A percentile compares a stretch with the other conserved stretches of the same genome.
These are phyloP conservation scores for Ganaspis brasiliensis DNA, from an alignment of 2,888 invertebrate species.

Conservation along the genomic window DNA sequence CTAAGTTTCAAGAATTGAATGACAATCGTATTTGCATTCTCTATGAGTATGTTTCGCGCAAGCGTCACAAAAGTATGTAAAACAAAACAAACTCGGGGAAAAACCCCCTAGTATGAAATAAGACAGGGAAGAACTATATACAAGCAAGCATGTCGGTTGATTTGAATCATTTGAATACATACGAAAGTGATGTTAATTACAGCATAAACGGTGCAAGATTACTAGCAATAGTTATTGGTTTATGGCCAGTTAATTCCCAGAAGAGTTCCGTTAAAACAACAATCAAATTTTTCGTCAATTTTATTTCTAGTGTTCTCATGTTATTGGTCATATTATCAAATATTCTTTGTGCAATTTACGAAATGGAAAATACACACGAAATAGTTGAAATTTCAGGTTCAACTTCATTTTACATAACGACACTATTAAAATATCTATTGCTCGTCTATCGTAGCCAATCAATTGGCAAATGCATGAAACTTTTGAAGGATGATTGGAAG, in stretches of 20 bases:
- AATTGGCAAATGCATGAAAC: constrained; percentile 63
- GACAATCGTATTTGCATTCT: too few species aligned
- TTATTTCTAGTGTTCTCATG: neutral
- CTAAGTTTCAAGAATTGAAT: too few species aligned
- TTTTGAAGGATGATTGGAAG: constrained; percentile 67
- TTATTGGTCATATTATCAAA: neutral
- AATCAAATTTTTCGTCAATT: neutral
- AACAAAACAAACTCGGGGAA: too few species aligned
- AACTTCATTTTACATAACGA: constrained; percentile 67
- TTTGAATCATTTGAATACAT: neutral
- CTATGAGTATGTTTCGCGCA: too few species aligned
- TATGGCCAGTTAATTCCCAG: neutral
- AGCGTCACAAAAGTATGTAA: too few species aligned
- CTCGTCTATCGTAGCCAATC: constrained; percentile 60
- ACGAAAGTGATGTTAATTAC: neutral
- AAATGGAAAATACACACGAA: neutral
- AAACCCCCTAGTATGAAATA: too few species aligned
- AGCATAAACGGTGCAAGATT: neutral
- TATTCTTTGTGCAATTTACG: neutral
- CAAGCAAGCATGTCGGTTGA: too few species aligned
- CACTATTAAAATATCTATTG: constrained; percentile 65
- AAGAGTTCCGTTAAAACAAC: neutral
- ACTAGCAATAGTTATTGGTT: neutral
- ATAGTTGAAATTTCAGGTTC: constrained; percentile 57
- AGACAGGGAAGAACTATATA: too few species aligned